phyloP scores from a whole-genome alignment of 2,797 vertebrate genomes.

The Phylloscopus collybita region DNA sequence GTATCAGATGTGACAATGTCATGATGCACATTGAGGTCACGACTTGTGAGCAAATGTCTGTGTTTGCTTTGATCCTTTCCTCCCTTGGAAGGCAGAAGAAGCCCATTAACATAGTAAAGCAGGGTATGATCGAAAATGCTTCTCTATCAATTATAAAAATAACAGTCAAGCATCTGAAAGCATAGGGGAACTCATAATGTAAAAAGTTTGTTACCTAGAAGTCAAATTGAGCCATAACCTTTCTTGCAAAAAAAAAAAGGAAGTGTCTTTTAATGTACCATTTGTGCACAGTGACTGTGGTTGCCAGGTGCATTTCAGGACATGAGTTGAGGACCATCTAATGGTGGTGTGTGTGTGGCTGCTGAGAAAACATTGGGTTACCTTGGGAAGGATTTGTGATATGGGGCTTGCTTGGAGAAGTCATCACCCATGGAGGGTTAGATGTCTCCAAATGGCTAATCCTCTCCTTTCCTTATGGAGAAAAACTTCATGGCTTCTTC shows the following conservation, averaged over 20 bases:
- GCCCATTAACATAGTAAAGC: background rate
- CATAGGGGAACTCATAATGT: accelerated
- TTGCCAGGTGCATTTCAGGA: background rate
- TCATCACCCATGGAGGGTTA: accelerated
- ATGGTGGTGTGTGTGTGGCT: background rate
- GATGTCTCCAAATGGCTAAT: background rate
- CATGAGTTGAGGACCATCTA: background rate
- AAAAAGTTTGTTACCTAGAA: background rate
- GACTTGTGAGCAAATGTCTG: background rate
- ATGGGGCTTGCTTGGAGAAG: background rate
- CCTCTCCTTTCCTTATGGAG: background rate
- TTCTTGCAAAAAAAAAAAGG: background rate
- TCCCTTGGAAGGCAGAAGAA: background rate
- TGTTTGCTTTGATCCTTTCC: background rate
- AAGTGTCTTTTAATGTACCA: background rate
- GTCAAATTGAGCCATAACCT: accelerated
- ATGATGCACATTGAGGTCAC: accelerated
- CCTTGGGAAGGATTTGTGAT: background rate
- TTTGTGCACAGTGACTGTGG: background rate
- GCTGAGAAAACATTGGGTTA: background rate
- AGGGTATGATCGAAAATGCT: background rate
- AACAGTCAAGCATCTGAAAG: background rate
- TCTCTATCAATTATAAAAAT: background rate
- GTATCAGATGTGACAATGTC: background rate
- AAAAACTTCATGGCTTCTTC: background rate